Conservation (phyloP, 2,113 vertebrate genomes). For the Mus pahari region DNA sequence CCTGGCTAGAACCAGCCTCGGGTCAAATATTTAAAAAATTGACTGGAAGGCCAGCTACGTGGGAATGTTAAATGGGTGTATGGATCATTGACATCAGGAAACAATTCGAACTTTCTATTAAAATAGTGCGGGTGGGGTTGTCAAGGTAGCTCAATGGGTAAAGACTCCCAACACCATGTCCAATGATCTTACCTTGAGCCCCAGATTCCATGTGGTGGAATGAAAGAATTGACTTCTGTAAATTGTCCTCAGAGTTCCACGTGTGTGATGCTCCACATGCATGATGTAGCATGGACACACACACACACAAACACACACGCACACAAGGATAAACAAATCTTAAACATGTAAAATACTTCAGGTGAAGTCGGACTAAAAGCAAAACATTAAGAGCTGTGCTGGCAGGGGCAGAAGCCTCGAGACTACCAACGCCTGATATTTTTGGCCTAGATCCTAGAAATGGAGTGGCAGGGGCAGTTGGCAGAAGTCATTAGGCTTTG, state of each 20-base stretch:
- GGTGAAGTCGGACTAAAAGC: neutral
- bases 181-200: neutral
- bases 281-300: neutral
- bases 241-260: neutral
- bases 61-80: conserved; percentile 54
- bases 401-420: neutral
- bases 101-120: conserved; percentile 65
- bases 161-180: neutral
- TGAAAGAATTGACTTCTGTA: neutral
- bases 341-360: conserved; percentile 39
- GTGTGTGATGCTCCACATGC: too few species aligned
- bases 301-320: neutral
- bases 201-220: neutral
- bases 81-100: conserved; percentile 57
- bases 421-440: neutral
- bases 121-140: conserved; percentile 47
- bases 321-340: neutral
- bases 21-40: conserved; percentile 68
- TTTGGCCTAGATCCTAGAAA: neutral
- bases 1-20: neutral
- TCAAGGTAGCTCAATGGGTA: neutral
- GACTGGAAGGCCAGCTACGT: conserved; percentile 42
- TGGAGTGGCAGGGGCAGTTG: neutral
- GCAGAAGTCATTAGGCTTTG: neutral
- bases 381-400: neutral